These are phyloP conservation scores for Ceramica pisi DNA, from an alignment of 2,888 invertebrate genomes.

Conservation along the genomic window DNA sequence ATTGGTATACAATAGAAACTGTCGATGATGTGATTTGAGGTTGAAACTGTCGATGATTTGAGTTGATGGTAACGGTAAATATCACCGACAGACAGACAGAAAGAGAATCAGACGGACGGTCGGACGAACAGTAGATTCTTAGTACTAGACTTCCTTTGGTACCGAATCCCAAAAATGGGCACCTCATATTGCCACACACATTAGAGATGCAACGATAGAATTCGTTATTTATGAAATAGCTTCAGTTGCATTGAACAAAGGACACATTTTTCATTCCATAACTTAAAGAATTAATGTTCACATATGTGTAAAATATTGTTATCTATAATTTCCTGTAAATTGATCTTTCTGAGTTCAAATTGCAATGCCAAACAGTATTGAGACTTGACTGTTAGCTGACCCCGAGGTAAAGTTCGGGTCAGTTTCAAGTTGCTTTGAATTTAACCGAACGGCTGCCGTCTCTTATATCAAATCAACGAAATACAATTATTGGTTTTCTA, in stretches of 20 bases:
- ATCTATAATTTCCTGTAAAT: neutral
- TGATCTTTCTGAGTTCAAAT: neutral
- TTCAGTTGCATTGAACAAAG: conserved; percentile 25
- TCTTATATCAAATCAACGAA: neutral
- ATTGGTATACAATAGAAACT: no score
- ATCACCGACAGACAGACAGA: no score
- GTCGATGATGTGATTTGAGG: no score
- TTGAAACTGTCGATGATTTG: no score
- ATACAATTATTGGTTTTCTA: neutral
- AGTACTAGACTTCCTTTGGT: no score
- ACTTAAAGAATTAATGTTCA: conserved; percentile 18
- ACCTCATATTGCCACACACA: neutral
- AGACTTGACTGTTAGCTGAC: conserved; percentile 9
- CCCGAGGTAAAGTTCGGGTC: neutral
- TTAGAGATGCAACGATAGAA: conserved; percentile 28
- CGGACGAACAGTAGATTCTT: no score
- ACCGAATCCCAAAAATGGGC: neutral
- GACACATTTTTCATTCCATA: neutral
- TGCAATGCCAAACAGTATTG: neutral
- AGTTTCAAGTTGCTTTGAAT: neutral
- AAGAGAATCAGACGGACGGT: no score
- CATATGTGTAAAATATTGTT: conserved; percentile 9
- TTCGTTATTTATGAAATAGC: neutral
- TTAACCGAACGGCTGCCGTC: neutral
- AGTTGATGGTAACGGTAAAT: no score